Percentiles rank a stretch among this genome's conserved stretches.
Conservation (phyloP, 2,113 vertebrate species). For the Mirounga angustirostris region DNA sequence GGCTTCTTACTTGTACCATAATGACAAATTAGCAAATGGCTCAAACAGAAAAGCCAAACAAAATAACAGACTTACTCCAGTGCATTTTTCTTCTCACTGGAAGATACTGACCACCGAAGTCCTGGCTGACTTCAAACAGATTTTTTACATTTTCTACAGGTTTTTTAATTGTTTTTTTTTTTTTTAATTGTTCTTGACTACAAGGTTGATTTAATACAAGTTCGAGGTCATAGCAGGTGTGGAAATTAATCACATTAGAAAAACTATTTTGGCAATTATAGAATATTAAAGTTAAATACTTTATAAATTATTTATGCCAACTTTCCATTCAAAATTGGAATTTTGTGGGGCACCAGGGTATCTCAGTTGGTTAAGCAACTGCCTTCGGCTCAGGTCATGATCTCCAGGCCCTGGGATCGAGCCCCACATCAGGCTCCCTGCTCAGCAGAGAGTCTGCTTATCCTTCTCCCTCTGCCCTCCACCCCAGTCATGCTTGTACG, state of each 20-base stretch:
- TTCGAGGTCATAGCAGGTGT: background rate
- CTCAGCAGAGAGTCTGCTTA: background rate
- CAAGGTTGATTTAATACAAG: background rate
- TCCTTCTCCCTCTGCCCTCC: background rate
- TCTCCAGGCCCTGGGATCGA: background rate
- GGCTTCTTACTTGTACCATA: background rate
- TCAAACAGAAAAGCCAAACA: slow-evolving; percentile 29
- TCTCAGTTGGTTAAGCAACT: background rate
- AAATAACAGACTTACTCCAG: background rate
- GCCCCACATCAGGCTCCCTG: background rate
- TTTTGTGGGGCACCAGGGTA: background rate
- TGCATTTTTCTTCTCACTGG: background rate
- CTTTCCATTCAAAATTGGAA: background rate
- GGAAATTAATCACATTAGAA: background rate
- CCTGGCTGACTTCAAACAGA: background rate
- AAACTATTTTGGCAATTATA: background rate
- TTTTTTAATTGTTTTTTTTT: slow-evolving; percentile 33
- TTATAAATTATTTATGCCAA: background rate
- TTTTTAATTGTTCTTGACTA: slow-evolving; percentile 42
- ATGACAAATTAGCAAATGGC: slow-evolving; percentile 1
- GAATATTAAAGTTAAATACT: background rate
- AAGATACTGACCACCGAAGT: background rate
- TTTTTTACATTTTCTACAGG: background rate
- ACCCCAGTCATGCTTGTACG: background rate
- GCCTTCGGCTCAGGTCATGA: background rate